Evolutionary conservation across 2,888 invertebrate genomes (phyloP).

Genomic region (Cantharis lateralis): DNA sequence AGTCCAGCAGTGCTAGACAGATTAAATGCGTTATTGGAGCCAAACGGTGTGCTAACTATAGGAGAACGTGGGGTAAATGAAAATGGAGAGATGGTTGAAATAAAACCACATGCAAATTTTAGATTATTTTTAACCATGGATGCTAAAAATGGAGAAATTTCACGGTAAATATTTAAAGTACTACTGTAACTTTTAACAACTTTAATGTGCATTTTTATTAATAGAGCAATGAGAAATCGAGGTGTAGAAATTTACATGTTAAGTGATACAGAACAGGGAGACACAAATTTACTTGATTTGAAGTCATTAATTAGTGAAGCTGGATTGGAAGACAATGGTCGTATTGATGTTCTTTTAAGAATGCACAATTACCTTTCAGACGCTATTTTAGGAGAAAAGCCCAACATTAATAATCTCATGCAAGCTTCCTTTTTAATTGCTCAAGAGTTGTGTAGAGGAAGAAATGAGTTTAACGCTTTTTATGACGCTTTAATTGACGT

Average conservation of each 20-base stretch:
- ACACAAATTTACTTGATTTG: constrained; percentile 54
- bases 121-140: constrained; percentile 94
- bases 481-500: constrained; percentile 66
- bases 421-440: constrained; percentile 67
- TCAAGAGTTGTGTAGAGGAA: constrained; percentile 68
- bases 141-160: constrained; percentile 93
- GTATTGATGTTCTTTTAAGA: constrained; percentile 51
- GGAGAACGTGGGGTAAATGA: constrained; percentile 86
- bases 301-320: constrained; percentile 59
- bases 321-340: constrained; percentile 48
- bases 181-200: neutral
- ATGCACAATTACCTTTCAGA: constrained; percentile 57
- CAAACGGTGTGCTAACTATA: constrained; percentile 84
- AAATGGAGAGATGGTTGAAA: constrained; percentile 70
- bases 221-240: constrained; percentile 95
- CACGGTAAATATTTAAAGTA: constrained; percentile 61
- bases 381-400: constrained; percentile 63
- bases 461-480: constrained; percentile 61
- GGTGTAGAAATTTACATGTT: constrained; percentile 86
- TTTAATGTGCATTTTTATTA: neutral
- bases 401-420: constrained; percentile 67
- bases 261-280: constrained; percentile 46
- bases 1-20: constrained; percentile 96
- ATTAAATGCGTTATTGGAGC: constrained; percentile 93
- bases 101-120: constrained; percentile 88